Percentiles rank a stretch among this genome's conserved stretches.
phyloP scores from a whole-genome alignment of 2,113 vertebrate species.

The Diadophis punctatus region DNA sequence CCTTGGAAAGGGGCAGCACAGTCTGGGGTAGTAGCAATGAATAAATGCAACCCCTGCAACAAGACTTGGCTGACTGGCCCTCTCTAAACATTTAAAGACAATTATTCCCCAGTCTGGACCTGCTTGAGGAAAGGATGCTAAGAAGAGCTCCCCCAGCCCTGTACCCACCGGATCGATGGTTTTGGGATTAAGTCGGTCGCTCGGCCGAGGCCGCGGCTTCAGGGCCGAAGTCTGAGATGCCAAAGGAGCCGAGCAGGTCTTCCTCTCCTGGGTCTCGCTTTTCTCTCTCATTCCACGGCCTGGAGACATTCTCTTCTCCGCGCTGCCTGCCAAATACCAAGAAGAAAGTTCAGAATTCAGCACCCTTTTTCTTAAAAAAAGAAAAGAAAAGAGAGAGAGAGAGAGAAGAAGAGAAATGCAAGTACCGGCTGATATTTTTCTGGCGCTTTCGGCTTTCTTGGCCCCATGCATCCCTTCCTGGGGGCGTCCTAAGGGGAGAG shows the following conservation, averaged over 20 bases:
- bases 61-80: background rate
- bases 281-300: slow-evolving; percentile 42
- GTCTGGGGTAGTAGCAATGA: background rate
- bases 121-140: background rate
- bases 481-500: background rate
- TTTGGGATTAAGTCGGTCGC: slow-evolving; percentile 79
- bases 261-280: slow-evolving; percentile 46
- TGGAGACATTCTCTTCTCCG: slow-evolving; percentile 57
- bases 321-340: slow-evolving; percentile 44
- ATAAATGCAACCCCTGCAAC: background rate
- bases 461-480: slow-evolving; percentile 29
- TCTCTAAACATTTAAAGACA: background rate
- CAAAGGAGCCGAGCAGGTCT: slow-evolving; percentile 25
- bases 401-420: background rate
- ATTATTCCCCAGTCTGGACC: background rate
- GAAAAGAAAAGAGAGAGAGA: too few relatives aligned
- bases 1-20: background rate
- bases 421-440: slow-evolving; percentile 26
- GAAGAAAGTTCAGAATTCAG: background rate
- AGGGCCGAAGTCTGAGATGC: slow-evolving; percentile 42
- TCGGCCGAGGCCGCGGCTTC: slow-evolving; percentile 68
- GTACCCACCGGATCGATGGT: slow-evolving; percentile 78
- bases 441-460: slow-evolving; percentile 6
- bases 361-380: background rate
- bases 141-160: too few relatives aligned